A percentile compares a stretch with the other conserved stretches of the same genome.
Evolutionary conservation across 2,888 invertebrate genomes (phyloP).

Genomic region (Thymelicus lineola): DNA sequence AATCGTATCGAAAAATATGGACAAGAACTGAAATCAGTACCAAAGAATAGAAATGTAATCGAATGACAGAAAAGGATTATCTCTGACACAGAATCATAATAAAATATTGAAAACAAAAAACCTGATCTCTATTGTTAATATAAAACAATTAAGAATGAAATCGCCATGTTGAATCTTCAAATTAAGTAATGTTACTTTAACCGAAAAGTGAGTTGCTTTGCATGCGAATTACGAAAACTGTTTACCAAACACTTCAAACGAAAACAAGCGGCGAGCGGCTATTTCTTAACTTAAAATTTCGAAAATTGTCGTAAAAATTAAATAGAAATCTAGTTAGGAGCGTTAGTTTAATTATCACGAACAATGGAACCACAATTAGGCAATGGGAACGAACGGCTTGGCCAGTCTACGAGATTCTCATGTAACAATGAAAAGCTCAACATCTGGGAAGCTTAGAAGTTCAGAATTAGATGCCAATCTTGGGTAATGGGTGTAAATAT

Average conservation of each 20-base stretch:
- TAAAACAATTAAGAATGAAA: not conserved
- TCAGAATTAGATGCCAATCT: conserved; percentile 40
- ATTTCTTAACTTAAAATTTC: conserved; percentile 45
- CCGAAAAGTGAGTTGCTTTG: not conserved
- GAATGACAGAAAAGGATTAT: too few relatives aligned
- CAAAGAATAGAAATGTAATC: not conserved
- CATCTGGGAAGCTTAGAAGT: conserved; percentile 36
- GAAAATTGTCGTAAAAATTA: conserved; percentile 66
- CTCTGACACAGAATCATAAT: too few relatives aligned
- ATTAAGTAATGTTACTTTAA: not conserved
- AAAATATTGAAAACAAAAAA: conserved; percentile 14
- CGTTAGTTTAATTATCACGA: conserved; percentile 74
- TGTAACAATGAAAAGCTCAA: conserved; percentile 48
- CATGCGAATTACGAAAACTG: conserved; percentile 23
- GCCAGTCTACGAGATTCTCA: conserved; percentile 68
- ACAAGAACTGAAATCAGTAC: not conserved
- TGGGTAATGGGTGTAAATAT: conserved; percentile 38
- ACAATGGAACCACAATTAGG: conserved; percentile 80
- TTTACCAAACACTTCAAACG: conserved; percentile 23
- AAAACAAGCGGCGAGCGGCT: conserved; percentile 28
- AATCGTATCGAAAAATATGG: too few relatives aligned
- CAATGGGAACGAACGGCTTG: conserved; percentile 76
- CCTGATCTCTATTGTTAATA: not conserved
- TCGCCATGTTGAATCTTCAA: not conserved
- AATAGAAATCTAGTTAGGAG: conserved; percentile 73